phyloP scores from a whole-genome alignment of 2,113 vertebrate species.

The Anolis sagrei region DNA sequence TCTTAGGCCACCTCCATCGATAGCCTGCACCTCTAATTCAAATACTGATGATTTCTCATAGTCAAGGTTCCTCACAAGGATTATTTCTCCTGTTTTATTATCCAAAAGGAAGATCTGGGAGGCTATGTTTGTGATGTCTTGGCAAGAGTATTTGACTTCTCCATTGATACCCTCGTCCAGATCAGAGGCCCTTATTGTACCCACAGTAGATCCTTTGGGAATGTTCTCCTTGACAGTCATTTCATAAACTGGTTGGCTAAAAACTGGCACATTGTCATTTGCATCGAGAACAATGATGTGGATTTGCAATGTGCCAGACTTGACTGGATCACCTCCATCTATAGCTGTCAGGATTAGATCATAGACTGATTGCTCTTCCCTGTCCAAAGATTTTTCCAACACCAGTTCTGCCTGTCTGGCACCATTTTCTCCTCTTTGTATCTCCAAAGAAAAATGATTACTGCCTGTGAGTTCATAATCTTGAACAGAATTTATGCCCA shows the following conservation, averaged over 20 bases:
- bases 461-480: conserved; percentile 64
- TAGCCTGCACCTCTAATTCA: conserved; percentile 72
- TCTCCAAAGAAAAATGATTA: conserved; percentile 68
- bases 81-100: conserved; percentile 46
- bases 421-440: conserved; percentile 40
- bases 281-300: conserved; percentile 25
- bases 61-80: conserved; percentile 41
- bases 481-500: conserved; percentile 68
- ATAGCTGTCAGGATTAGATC: conserved; percentile 41
- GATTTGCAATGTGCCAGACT: conserved; percentile 24
- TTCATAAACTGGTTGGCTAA: neutral
- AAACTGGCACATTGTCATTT: neutral
- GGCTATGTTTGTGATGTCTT: neutral
- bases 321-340: conserved; percentile 48
- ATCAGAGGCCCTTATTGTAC: neutral
- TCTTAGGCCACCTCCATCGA: conserved; percentile 70
- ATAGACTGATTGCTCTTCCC: conserved; percentile 53
- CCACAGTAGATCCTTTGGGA: neutral
- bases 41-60: conserved; percentile 71
- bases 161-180: neutral
- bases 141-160: neutral
- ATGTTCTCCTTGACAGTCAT: neutral
- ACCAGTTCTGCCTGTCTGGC: conserved; percentile 55
- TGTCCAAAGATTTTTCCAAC: conserved; percentile 50
- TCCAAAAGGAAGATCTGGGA: neutral